Evolutionary conservation across 2,797 vertebrate species (phyloP).

Genomic region (Acanthis flammea): DNA sequence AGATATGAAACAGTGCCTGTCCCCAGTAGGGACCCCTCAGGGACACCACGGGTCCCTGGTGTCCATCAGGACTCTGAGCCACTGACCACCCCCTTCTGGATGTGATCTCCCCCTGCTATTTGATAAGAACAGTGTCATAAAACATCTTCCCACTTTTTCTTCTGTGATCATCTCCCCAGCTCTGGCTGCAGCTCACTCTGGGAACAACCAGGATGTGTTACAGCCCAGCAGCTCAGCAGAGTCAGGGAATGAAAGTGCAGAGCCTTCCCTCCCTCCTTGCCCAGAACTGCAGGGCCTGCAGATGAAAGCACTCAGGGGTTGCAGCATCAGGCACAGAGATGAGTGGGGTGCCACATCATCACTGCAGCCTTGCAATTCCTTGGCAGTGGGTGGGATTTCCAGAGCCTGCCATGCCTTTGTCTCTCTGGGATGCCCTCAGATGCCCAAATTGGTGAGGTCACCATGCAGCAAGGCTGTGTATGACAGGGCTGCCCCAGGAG

Average conservation of each 20-base stretch:
- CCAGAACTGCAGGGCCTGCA: neutral
- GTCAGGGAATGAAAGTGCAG: neutral
- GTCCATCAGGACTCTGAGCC: neutral
- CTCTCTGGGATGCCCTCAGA: neutral
- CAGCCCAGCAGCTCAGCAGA: neutral
- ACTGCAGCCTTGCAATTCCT: neutral
- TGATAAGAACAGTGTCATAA: neutral
- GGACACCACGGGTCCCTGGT: neutral
- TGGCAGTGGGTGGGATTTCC: neutral
- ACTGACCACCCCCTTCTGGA: too few species aligned
- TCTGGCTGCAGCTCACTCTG: neutral
- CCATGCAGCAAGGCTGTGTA: neutral
- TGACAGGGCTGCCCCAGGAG: neutral
- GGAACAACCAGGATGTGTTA: neutral
- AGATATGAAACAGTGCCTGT: neutral
- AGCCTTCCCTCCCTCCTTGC: neutral
- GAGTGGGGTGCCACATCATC: neutral
- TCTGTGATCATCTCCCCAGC: neutral
- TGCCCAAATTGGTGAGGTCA: accelerated
- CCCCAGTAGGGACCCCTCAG: neutral
- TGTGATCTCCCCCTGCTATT: neutral
- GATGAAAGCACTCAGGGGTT: accelerated
- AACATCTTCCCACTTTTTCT: neutral
- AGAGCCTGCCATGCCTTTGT: neutral
- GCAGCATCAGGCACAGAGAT: neutral